These are phyloP conservation scores for Eudiplozoon nipponicum DNA, from an alignment of 2,888 invertebrate genomes.

Conservation along the genomic window DNA sequence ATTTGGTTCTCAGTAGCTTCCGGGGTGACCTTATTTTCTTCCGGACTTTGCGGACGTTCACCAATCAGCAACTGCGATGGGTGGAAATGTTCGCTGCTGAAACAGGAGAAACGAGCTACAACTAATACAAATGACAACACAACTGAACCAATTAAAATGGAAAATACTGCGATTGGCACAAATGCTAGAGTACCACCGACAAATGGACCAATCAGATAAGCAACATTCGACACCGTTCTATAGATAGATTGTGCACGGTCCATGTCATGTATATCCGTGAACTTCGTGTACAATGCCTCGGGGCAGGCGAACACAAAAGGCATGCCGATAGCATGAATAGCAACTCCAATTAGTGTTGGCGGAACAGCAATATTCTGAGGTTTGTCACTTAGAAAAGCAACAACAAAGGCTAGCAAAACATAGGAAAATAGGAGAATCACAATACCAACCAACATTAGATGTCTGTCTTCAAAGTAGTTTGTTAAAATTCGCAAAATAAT, in stretches of 20 bases:
- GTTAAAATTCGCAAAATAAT: conserved; percentile 7
- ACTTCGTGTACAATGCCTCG: conserved; percentile 13
- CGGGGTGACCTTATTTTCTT: no score
- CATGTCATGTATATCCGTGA: conserved; percentile 7
- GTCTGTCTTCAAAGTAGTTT: conserved; percentile 5
- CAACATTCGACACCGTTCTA: conserved; percentile 11
- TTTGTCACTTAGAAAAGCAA: background rate
- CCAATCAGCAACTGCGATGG: no score
- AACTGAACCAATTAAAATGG: no score
- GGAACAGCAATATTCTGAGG: conserved; percentile 9
- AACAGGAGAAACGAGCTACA: no score
- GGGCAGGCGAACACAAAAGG: conserved; percentile 13
- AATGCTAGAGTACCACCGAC: no score
- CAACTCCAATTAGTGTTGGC: conserved; percentile 13
- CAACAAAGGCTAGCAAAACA: conserved; percentile 7
- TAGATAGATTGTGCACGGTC: conserved; percentile 10
- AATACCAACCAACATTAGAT: conserved; percentile 2
- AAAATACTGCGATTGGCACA: no score
- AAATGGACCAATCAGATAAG: conserved; percentile 11
- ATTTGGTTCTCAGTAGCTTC: no score
- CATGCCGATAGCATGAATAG: conserved; percentile 13
- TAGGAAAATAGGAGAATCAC: conserved; percentile 5
- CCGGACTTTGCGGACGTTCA: no score
- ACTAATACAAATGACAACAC: no score
- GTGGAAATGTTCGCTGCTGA: no score